Base-by-base conservation (phyloP, 2,888 invertebrate genomes). In the Pterobdella sp. region DNA sequence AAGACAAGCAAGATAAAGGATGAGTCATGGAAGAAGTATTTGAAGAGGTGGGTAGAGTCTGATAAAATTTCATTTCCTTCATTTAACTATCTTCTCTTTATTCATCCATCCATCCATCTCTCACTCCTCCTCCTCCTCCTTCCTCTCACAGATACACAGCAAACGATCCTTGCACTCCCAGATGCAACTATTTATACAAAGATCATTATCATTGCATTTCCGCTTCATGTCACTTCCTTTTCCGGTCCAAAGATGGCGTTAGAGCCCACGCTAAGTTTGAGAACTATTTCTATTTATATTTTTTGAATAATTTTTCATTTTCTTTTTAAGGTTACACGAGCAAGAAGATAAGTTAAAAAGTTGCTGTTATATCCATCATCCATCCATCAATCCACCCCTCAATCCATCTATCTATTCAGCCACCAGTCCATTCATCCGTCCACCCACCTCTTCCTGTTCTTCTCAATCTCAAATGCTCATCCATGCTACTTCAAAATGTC, bases 181-280 rank as follows among this genome's bases (percentile, higher is more conserved):
- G 86, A 74, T 88, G 88, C 80, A 86, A 87, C 80, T 88, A 88
- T 75, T 86, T 88, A 31, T 88, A 89, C 79, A 89, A 89, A 77
- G 93, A 93, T 76, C 94, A 94, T 81, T 92, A 90, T 82, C 93
- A 94, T 80, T 94, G 94, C 83, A 87, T 89, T 76, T 88, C 90
- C 10, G 90, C 91, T 3, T 77, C 79, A 1, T 82, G 82, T 75
- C 79, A 80, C 67, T 81, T 80, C 56, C 76, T 81, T 18, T 85
- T 81, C 78, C 83, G 85, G 73, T 84, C 84, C 69, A 84, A 85
- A 76, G 87, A 87, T 63, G 90, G 90, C 10, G 92, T 92, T 78
- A 86, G 91, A 76, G 92, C 92, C 79, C 94, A 94, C 80, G 90
- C 92, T 0, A 87, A 91, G 82, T 84, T 78, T 77, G 74, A 69